Conservation (phyloP, 2,797 vertebrate genomes). For the Cetoscarus ocellatus region DNA sequence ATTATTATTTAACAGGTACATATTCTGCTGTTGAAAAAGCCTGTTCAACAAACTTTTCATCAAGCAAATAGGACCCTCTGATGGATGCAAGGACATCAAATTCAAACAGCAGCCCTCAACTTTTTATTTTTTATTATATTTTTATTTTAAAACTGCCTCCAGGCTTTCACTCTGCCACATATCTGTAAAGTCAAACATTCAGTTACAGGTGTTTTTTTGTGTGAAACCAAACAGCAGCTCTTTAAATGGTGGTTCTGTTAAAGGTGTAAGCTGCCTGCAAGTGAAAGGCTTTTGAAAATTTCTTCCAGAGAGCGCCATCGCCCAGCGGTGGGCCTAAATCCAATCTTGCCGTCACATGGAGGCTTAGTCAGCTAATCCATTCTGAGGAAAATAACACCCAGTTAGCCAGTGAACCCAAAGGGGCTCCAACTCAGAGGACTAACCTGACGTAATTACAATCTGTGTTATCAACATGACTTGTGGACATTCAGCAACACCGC, state of each 20-base stretch:
- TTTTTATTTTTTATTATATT: slow-evolving; percentile 6
- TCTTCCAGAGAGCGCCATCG: slow-evolving; percentile 49
- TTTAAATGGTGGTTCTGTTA: slow-evolving; percentile 7
- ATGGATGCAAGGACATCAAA: neutral
- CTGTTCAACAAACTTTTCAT: slow-evolving; percentile 5
- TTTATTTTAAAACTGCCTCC: slow-evolving; percentile 2
- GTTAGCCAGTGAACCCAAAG: slow-evolving; percentile 60
- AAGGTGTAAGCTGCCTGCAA: slow-evolving; percentile 24
- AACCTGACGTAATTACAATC: slow-evolving; percentile 21
- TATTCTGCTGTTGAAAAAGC: slow-evolving; percentile 20
- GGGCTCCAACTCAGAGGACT: slow-evolving; percentile 39
- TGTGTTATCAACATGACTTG: slow-evolving; percentile 28
- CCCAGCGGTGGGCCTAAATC: slow-evolving; percentile 67
- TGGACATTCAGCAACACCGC: slow-evolving; percentile 8
- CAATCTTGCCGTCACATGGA: slow-evolving; percentile 80
- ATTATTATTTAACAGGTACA: slow-evolving; percentile 11
- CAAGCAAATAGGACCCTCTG: slow-evolving; percentile 3
- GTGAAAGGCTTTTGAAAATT: slow-evolving; percentile 50
- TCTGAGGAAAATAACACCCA: slow-evolving; percentile 70
- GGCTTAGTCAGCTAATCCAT: slow-evolving; percentile 82
- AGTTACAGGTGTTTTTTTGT: slow-evolving; percentile 4
- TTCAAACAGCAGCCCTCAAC: too few relatives aligned
- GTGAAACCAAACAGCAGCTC: slow-evolving; percentile 9
- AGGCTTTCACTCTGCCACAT: neutral
- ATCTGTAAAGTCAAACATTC: slow-evolving; percentile 15